Conservation (phyloP, 1,140 invertebrate genomes). For the Camponotus floridanus region DNA sequence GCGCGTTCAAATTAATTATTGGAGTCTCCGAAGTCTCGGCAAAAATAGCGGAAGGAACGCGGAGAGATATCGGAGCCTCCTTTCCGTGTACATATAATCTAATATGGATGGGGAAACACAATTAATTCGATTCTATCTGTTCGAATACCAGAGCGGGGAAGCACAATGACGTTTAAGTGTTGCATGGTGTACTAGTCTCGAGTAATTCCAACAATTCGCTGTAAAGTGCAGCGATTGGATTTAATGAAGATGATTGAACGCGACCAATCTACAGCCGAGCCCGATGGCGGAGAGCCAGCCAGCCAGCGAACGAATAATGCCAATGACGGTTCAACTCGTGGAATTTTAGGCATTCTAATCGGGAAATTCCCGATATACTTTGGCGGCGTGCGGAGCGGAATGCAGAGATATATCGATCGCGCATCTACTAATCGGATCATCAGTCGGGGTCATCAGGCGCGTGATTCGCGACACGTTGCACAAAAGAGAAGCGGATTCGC, state of each 20-base stretch:
- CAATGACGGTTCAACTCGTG: slow-evolving; percentile 72
- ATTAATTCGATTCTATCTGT: background rate
- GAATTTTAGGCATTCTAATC: slow-evolving; percentile 84
- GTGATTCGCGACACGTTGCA: slow-evolving; percentile 53
- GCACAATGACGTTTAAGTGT: background rate
- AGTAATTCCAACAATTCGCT: slow-evolving; percentile 39
- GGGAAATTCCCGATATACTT: slow-evolving; percentile 82
- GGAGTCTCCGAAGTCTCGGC: background rate
- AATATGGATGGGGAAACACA: background rate
- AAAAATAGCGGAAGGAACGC: background rate
- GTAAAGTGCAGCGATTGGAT: slow-evolving; percentile 41
- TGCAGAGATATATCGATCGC: slow-evolving; percentile 73
- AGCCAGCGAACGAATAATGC: slow-evolving; percentile 67
- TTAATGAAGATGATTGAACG: slow-evolving; percentile 62
- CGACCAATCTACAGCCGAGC: slow-evolving; percentile 50
- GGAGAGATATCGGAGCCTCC: background rate
- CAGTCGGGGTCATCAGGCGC: slow-evolving; percentile 46
- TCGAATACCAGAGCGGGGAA: background rate
- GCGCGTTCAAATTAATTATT: slow-evolving; percentile 17
- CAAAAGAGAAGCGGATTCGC: background rate
- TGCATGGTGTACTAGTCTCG: background rate
- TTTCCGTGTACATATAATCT: background rate
- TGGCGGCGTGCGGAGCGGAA: slow-evolving; percentile 73
- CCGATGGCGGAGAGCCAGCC: slow-evolving; percentile 13
- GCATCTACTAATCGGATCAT: slow-evolving; percentile 7